These are phyloP conservation scores for Atherix ibis DNA, from an alignment of 2,888 invertebrate genomes.

Conservation along the genomic window DNA sequence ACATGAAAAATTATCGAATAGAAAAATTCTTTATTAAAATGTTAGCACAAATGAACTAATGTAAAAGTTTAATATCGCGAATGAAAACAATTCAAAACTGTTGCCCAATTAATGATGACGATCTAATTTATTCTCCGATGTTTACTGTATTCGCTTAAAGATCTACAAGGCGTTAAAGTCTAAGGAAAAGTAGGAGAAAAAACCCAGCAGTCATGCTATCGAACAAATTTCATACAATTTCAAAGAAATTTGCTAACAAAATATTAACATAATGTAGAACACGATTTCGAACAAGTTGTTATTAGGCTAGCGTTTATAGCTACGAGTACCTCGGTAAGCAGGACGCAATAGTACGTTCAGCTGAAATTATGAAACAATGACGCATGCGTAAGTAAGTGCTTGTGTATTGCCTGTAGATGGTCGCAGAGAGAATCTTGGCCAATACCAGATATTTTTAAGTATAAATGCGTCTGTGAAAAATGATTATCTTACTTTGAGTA, in stretches of 20 bases:
- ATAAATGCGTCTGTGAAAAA: too few species aligned
- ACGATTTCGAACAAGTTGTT: slow-evolving; percentile 7
- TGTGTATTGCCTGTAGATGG: background rate
- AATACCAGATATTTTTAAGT: too few species aligned
- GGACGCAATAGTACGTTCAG: background rate
- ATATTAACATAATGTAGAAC: slow-evolving; percentile 10
- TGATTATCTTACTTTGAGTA: too few species aligned
- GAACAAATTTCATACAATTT: slow-evolving; percentile 7
- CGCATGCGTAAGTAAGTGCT: background rate
- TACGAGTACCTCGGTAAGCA: background rate
- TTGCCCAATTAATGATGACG: too few species aligned
- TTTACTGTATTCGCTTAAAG: too few species aligned
- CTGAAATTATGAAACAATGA: background rate
- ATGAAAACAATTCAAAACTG: too few species aligned
- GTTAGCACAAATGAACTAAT: too few species aligned
- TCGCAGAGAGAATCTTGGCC: background rate
- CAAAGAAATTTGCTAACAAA: slow-evolving; percentile 9
- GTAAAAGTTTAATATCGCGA: too few species aligned
- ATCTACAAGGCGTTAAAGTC: background rate
- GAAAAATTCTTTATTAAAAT: too few species aligned
- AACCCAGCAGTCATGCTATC: background rate
- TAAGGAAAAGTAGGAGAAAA: background rate
- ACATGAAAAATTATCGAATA: too few species aligned
- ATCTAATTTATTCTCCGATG: too few species aligned
- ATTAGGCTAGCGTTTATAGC: slow-evolving; percentile 2